Base-by-base conservation (phyloP, 1,140 invertebrate genomes). In the Tetragonula clypearis region DNA sequence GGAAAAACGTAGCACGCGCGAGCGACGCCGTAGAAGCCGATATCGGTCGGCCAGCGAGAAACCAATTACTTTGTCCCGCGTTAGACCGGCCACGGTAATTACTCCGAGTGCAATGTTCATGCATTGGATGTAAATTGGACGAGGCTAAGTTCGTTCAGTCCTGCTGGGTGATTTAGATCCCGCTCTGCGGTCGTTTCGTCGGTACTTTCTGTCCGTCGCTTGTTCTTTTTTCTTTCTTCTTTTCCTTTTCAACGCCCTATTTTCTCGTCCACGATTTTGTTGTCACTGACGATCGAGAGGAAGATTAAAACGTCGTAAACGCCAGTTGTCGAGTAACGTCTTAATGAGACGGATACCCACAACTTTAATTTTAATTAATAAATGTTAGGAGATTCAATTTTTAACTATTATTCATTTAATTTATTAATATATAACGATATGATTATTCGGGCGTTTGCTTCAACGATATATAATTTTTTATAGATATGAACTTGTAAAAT, bases 61-160 rank as follows among this genome's bases (percentile, higher is more conserved):
- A 78, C 78, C 82, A 79, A 84, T 84, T 79, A 79, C 82, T 71
- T 78, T 71, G 66, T 69, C 75, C 49, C 68, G 82, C 69, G 82
- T 84, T 79, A 79, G 71, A 79, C 77, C 69, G 49, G 76, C 75
- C 68, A 62, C 82, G 75, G 82, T 84, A 84, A 84, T 84, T 84
- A 84, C 82, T 62, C 58, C 58, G 76, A 69, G 76, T 73, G 82
- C 78, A 84, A 79, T 79, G 82, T 62, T 72, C 75, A 78, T 79
- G 82, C 75, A 84, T 84, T 73, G 82, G 78, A 84, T 84, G 82
- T 84, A 84, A 84, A 84, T 84, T 72, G 82, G 68, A 35, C 55
- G 82, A 30, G 75, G 76, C 66, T 78, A 78, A 78, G 65, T 76
- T 79, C 78, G 65, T 65, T 17, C 23, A 49, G 75, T n/a, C 75